phyloP scores from a whole-genome alignment of 2,113 vertebrate genomes.

The Sprattus sprattus region DNA sequence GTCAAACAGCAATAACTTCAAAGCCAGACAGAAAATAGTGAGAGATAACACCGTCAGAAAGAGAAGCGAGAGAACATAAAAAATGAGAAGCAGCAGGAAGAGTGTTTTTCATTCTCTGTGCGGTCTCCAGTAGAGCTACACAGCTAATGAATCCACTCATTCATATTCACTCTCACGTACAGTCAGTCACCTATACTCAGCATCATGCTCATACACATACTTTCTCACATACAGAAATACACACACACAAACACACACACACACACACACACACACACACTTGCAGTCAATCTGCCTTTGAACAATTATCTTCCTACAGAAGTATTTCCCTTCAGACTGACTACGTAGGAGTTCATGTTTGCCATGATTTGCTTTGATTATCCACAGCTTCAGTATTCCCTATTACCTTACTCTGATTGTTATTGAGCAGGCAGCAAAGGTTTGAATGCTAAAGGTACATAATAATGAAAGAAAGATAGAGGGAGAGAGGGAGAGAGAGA shows the following conservation, averaged over 20 bases:
- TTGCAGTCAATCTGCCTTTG: no score
- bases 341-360: background rate
- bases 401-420: background rate
- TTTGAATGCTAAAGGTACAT: background rate
- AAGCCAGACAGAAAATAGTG: no score
- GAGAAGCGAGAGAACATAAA: no score
- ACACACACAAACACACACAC: background rate
- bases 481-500: background rate
- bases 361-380: conserved; percentile 1
- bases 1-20: no score
- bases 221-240: conserved; percentile 10
- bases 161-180: no score
- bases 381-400: background rate
- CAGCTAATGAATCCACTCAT: no score
- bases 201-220: no score
- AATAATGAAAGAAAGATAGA: background rate
- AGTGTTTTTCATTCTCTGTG: no score
- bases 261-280: background rate
- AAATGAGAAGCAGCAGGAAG: no score
- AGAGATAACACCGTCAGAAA: no score
- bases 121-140: no score
- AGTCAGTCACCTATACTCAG: no score
- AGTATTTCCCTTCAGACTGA: background rate
- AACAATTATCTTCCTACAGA: background rate
- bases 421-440: background rate